These are phyloP conservation scores for Diogma glabrata DNA, from an alignment of 2,888 invertebrate species.

Conservation along the genomic window DNA sequence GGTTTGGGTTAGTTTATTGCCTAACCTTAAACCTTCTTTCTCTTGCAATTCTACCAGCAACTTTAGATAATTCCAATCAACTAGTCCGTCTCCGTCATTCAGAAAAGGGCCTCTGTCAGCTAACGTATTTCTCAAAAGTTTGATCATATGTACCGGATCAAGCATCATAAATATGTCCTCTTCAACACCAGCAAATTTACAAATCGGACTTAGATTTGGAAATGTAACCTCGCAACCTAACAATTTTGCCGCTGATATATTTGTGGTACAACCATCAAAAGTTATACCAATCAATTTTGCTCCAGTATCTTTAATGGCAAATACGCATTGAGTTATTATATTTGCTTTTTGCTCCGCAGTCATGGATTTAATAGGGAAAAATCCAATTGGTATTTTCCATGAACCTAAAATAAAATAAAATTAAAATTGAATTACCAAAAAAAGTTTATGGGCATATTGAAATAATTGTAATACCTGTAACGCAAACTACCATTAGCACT, in stretches of 20 bases:
- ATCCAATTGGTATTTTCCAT: neutral
- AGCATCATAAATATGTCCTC: neutral
- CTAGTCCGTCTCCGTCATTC: neutral
- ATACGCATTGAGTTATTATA: neutral
- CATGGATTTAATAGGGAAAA: neutral
- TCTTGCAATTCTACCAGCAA: constrained; percentile 3
- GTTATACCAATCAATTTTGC: neutral
- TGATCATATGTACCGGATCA: neutral
- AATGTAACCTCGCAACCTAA: neutral
- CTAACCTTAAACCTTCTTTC: neutral
- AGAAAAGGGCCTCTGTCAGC: neutral
- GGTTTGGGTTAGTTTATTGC: neutral
- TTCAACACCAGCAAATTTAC: neutral
- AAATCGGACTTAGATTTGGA: neutral
- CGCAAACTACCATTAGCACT: neutral
- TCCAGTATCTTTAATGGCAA: neutral
- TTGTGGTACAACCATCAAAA: neutral
- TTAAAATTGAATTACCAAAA: neutral
- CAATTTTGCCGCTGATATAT: neutral
- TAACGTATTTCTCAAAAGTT: neutral
- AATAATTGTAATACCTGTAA: no score
- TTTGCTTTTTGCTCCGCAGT: neutral
- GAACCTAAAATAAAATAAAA: neutral
- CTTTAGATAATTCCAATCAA: constrained; percentile 11
- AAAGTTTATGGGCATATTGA: no score